Percentiles rank a stretch among this genome's conserved stretches.
phyloP scores from a whole-genome alignment of 1,140 invertebrate genomes.

The Globodera ellingtonae region DNA sequence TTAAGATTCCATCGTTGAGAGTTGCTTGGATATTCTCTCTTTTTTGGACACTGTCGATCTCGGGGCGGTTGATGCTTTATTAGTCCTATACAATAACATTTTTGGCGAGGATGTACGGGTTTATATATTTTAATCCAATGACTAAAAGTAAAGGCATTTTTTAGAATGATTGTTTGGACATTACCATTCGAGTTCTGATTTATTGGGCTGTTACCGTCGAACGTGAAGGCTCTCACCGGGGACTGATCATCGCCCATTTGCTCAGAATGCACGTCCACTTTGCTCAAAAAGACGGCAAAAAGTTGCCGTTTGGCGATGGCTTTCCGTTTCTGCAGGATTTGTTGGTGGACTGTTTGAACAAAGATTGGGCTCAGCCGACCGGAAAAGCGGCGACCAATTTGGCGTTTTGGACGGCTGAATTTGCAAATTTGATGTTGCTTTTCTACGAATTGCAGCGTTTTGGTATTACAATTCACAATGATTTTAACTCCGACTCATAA shows the following conservation, averaged over 20 bases:
- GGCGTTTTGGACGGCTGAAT: conserved; percentile 35
- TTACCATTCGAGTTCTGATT: conserved; percentile 39
- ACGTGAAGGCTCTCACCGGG: conserved; percentile 49
- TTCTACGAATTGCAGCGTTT: conserved; percentile 47
- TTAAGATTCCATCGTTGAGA: conserved; percentile 48
- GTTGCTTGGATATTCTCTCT: conserved; percentile 42
- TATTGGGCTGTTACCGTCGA: conserved; percentile 50
- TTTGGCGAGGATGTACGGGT: conserved; percentile 28
- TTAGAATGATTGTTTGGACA: conserved; percentile 13
- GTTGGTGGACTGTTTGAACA: conserved; percentile 45
- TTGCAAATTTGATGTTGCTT: conserved; percentile 45
- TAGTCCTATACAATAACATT: conserved; percentile 41
- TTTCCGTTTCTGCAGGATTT: conserved; percentile 46
- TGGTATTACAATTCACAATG: not conserved
- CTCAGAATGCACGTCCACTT: conserved; percentile 36
- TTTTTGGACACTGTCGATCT: conserved; percentile 39
- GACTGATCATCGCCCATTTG: conserved; percentile 41
- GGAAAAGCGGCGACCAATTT: conserved; percentile 15
- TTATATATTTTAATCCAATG: not conserved
- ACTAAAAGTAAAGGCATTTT: not conserved
- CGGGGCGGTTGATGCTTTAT: conserved; percentile 31
- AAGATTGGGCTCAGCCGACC: conserved; percentile 36
- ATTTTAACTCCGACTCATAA: not conserved
- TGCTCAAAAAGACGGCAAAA: not conserved
- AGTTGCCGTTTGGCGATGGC: conserved; percentile 20